These are phyloP conservation scores for Hemiprocne comata DNA, from an alignment of 2,113 vertebrate genomes.

Conservation along the genomic window DNA sequence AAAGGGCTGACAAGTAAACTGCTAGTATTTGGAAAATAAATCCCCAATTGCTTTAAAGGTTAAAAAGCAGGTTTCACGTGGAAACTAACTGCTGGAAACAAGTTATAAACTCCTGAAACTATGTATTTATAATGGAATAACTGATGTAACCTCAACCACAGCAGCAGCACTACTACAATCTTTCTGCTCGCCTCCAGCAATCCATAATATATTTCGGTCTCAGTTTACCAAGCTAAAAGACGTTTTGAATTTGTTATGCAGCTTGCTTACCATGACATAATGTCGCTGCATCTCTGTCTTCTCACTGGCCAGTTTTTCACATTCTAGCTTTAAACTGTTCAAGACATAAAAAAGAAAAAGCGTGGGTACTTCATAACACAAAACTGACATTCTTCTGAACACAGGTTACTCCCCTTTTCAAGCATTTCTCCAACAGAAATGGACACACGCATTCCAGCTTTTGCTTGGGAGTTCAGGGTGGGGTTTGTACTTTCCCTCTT, in stretches of 20 bases:
- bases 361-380: constrained; percentile 23
- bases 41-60: background rate
- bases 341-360: constrained; percentile 51
- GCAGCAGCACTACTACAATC: background rate
- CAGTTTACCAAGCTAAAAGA: constrained; percentile 50
- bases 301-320: constrained; percentile 96
- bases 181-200: constrained; percentile 41
- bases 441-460: background rate
- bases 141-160: constrained; percentile 19
- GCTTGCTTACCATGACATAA: constrained; percentile 95
- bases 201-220: background rate
- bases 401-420: background rate
- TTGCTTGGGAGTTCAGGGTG: background rate
- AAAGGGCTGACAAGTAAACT: background rate
- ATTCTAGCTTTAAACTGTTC: constrained; percentile 93
- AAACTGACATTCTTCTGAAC: background rate
- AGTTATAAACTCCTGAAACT: constrained; percentile 56
- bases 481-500: constrained; percentile 1
- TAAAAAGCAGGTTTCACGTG: background rate
- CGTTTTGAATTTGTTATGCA: constrained; percentile 63
- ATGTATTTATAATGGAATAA: constrained; percentile 40
- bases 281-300: constrained; percentile 98
- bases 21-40: background rate
- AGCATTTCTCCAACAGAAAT: background rate
- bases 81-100: background rate